Evolutionary conservation across 2,113 vertebrate genomes (phyloP), one percentile per base, ranked within the genome.

Genomic region (Prolemur simus): DNA sequence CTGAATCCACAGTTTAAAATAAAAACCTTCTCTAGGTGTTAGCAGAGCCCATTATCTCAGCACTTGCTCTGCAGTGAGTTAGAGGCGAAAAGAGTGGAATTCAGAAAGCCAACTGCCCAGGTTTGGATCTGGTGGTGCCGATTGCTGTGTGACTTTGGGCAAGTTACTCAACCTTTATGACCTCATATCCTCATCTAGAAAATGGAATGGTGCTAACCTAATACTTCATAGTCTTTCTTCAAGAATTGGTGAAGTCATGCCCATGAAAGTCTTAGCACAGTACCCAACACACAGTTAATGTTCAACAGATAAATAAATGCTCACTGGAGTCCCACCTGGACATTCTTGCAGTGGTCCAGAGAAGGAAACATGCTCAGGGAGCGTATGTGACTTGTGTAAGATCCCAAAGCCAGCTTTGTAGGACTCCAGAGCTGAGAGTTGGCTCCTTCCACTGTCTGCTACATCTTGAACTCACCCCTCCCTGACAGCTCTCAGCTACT

Each of bases 321-420:
- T 25, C 42, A 17, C 3, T 4, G 25, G 45, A 56, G 56, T 49
- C 56, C 11, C 69, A 21, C 13, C 74, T 32, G 1, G 21, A 42
- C 25, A 37, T 4, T 64, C 34, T 56, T 42, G 3, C 68, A 32
- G 4, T 0, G 60, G 66, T 32, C 42, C 66, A 45, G 39, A 80
- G 39, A 42, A 69, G 77, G 49, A 71, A 82, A 54, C 1, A 17
- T 8, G 23, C 23, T 39, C 54, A 54, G 23, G 42, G 54, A n/a
- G 8, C 8, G 34, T 17, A 7, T 0, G 3, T 10, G 69, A 17
- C 20, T 34, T 9, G 6, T 66, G 54, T 3, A 7, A 42, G n/a
- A 52, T 32, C 32, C 69, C 32, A 54, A 15, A 56, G 42, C 82
- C 73, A 54, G 78, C 27, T 83, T 21, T 2, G 12, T 2, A 3